These are phyloP conservation scores for Agrochola lychnidis DNA, from an alignment of 2,888 invertebrate species.

Conservation along the genomic window DNA sequence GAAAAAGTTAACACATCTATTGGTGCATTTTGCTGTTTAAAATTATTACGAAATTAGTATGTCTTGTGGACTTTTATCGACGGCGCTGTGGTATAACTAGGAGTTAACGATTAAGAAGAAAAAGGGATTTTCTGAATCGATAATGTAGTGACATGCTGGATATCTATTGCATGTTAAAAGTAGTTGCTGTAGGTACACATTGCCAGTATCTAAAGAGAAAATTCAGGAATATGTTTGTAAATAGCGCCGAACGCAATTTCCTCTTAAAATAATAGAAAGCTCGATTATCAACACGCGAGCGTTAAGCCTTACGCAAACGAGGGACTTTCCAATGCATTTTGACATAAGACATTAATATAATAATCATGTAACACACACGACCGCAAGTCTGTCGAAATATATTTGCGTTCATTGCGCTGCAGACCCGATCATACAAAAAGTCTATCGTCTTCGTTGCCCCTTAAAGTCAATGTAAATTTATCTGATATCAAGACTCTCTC, in stretches of 20 bases:
- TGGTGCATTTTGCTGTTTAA: background rate
- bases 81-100: background rate
- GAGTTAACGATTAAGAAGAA: background rate
- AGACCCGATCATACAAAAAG: background rate
- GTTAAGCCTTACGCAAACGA: constrained; percentile 17
- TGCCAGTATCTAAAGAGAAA: background rate
- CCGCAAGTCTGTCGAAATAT: background rate
- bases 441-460: background rate
- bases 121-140: background rate
- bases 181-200: no score
- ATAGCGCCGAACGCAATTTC: constrained; percentile 17
- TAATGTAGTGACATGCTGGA: background rate
- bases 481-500: background rate
- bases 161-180: background rate
- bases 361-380: background rate
- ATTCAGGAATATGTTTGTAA: constrained; percentile 8
- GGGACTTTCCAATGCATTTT: constrained; percentile 10
- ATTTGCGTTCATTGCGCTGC: no score
- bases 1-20: background rate
- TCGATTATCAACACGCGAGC: constrained; percentile 12
- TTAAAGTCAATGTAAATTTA: background rate
- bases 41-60: background rate
- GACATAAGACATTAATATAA: no score
- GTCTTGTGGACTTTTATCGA: background rate
- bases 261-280: constrained; percentile 39